Conservation (phyloP, 2,113 vertebrate species). For the Tragulus kanchil region DNA sequence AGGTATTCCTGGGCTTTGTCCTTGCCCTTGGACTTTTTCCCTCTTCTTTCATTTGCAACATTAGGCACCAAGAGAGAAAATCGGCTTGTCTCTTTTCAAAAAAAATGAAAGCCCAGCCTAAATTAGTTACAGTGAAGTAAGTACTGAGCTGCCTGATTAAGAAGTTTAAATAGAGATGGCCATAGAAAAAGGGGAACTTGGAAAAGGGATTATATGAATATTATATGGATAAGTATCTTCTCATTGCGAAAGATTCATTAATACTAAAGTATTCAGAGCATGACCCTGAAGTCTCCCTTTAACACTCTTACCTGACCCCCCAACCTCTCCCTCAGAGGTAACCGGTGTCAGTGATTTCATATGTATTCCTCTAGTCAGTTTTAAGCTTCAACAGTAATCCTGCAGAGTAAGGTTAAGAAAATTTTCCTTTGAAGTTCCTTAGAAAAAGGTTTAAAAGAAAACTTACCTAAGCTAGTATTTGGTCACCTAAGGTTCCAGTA, state of each 20-base stretch:
- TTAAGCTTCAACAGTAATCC: too few relatives aligned
- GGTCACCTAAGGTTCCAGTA: not conserved
- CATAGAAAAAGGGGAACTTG: not conserved
- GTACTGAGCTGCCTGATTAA: not conserved
- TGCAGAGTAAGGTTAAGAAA: too few relatives aligned
- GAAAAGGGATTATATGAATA: not conserved
- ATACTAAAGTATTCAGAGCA: not conserved
- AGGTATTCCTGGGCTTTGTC: slow-evolving; percentile 88
- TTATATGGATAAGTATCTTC: slow-evolving; percentile 13
- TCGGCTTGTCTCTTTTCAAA: slow-evolving; percentile 11
- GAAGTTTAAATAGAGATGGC: not conserved
- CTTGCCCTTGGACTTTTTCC: not conserved
- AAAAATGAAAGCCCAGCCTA: not conserved
- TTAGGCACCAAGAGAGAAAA: slow-evolving; percentile 18
- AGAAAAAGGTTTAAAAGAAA: too few relatives aligned
- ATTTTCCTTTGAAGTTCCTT: too few relatives aligned
- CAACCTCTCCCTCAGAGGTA: not conserved
- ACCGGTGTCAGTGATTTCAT: not conserved
- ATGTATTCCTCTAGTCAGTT: not conserved
- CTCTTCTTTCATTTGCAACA: not conserved
- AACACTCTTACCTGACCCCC: not conserved
- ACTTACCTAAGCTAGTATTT: not conserved
- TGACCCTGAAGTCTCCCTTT: not conserved
- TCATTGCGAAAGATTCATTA: slow-evolving; percentile 24
- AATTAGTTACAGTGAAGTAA: not conserved